Conservation (phyloP, 2,113 vertebrate species). For the Cebus imitator region DNA sequence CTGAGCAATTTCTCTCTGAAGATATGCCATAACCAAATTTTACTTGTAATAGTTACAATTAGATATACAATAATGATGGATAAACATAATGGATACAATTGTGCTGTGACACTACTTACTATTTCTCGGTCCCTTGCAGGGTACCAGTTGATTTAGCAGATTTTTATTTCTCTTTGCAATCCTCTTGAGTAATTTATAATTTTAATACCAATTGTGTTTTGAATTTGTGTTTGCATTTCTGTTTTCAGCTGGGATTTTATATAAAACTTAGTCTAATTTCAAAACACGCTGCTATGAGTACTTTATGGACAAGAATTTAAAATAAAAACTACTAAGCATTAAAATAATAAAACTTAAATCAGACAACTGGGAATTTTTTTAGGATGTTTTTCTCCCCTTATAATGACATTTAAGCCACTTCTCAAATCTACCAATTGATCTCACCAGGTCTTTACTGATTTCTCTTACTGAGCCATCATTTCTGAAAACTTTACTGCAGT, state of each 20-base stretch:
- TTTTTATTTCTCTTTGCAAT: neutral
- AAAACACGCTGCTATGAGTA: neutral
- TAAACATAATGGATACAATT: neutral
- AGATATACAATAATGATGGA: neutral
- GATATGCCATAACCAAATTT: neutral
- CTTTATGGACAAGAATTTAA: neutral
- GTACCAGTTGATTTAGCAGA: neutral
- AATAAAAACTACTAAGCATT: neutral
- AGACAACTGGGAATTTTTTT: neutral
- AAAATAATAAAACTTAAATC: neutral
- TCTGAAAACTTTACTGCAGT: neutral
- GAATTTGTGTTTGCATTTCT: neutral
- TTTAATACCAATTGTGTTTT: neutral
- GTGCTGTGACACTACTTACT: neutral
- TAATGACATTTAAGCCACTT: neutral
- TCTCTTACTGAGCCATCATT: neutral
- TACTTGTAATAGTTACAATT: neutral
- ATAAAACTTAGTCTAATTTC: neutral
- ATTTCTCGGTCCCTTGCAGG: too few species aligned
- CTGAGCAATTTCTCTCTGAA: neutral
- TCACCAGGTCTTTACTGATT: neutral
- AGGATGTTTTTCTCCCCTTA: neutral
- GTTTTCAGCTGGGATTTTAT: neutral
- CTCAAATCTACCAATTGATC: neutral
- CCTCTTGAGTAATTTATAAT: neutral